Evolutionary conservation across 1,140 invertebrate genomes (phyloP).

Genomic region (Matsumurasca onukii): DNA sequence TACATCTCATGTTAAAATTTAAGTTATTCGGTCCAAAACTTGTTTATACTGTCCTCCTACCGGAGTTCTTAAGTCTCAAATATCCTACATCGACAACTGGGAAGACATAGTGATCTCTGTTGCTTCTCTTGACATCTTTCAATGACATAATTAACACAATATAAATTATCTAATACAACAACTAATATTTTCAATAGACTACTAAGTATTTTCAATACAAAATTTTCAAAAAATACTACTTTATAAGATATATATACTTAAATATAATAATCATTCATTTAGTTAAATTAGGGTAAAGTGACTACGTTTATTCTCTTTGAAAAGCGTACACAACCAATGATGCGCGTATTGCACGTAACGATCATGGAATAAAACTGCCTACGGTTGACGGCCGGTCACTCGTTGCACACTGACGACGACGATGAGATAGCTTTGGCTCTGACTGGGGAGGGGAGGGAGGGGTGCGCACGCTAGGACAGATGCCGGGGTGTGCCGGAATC

Average conservation of each 20-base stretch:
- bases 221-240: constrained; percentile 16
- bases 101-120: constrained; percentile 29
- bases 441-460: neutral
- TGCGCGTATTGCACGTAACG: no score
- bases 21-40: no score
- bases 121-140: neutral
- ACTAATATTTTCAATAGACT: constrained; percentile 3
- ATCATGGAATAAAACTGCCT: no score
- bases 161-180: constrained; percentile 12
- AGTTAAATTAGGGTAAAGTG: constrained; percentile 9
- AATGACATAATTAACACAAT: constrained; percentile 11
- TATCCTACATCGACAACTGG: neutral
- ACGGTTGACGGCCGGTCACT: no score
- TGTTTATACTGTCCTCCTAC: neutral
- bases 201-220: constrained; percentile 11
- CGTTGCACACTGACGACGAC: no score
- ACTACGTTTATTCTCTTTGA: constrained; percentile 18
- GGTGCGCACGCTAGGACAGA: no score
- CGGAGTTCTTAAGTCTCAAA: neutral
- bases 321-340: constrained; percentile 8
- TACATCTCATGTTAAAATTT: no score
- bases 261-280: neutral
- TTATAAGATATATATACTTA: neutral
- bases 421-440: constrained; percentile 12
- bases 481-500: neutral